These are phyloP conservation scores for Pteromalus puparum DNA, from an alignment of 1,140 invertebrate genomes.

Conservation along the genomic window DNA sequence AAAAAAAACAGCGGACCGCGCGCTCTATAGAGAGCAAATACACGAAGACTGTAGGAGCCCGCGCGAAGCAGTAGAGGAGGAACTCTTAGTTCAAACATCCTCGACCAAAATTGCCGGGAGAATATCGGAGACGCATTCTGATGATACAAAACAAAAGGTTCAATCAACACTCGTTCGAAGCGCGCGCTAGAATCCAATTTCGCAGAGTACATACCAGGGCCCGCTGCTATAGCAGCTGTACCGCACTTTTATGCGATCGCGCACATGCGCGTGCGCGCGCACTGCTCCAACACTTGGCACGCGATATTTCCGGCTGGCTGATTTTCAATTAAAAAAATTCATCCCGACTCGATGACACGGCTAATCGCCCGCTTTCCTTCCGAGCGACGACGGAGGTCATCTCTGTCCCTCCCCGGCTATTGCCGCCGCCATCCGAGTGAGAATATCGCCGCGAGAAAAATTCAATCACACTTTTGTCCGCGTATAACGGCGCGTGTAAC, in stretches of 20 bases:
- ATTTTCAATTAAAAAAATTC: conserved; percentile 43
- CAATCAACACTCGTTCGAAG: conserved; percentile 19
- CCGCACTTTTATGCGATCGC: background rate
- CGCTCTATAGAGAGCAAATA: background rate
- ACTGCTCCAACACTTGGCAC: background rate
- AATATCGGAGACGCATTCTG: background rate
- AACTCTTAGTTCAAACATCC: background rate
- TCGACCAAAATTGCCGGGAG: background rate
- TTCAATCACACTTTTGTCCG: conserved; percentile 22
- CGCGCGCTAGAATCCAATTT: conserved; percentile 30
- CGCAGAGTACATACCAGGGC: conserved; percentile 11
- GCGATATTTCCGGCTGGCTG: conserved; percentile 8
- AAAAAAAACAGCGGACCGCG: background rate
- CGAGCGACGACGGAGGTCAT: background rate
- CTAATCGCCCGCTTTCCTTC: background rate
- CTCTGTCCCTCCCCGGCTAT: background rate
- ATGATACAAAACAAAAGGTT: conserved; percentile 25
- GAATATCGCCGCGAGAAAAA: conserved; percentile 20
- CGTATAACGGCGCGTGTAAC: background rate
- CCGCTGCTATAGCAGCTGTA: background rate
- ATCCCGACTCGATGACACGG: conserved; percentile 20
- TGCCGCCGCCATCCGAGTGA: background rate
- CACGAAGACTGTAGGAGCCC: background rate
- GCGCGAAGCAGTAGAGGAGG: background rate
- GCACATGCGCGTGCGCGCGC: no score